Base-by-base conservation (phyloP, 2,797 vertebrate species). In the Rachycentron canadum region DNA sequence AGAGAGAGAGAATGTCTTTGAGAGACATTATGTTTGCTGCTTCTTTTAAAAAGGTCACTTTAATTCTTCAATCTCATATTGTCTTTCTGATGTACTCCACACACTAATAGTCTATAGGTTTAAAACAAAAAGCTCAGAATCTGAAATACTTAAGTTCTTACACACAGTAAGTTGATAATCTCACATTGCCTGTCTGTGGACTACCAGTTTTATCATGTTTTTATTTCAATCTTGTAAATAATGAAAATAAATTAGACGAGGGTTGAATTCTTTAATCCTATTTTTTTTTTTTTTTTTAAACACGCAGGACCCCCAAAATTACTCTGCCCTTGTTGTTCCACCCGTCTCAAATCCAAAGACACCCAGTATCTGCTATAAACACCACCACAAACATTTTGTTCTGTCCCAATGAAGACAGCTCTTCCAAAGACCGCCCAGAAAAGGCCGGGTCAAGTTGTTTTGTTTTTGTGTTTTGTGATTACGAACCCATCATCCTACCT, bases 21-120 rank as follows among this genome's bases (percentile, higher is more conserved):
- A 93, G 86, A 92, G 93, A 94, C 93, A 88, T 93, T 86, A 83
- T 81, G 87, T 95, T 95, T 95, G 94, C 95, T 95, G 95, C 95
- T 96, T 94, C 91, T 95, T 95, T 89, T 84, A 87, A 93, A 95
- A 95, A 93, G 86, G 94, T 95, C 94, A 96, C 94, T 95, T 96
- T 96, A 95, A 93, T 93, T 89, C 84, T 94, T 93, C 88, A 90
- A 66, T 89, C 88, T 92, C 93, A 91, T 88, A 69, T 88, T 89
- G 77, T 89, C 85, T 90, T 91, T 91, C 86, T 87, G 74, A 84
- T 89, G 61, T 90, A 78, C 78, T 82, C 83, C 14, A 82, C 79
- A 88, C 82, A 75, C 73, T 69, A 63, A 85, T 84, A 78, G 65
- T 86, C 83, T 82, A 21, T 79, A 80, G 71, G 59, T 84, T 86